Percentiles rank a stretch among this genome's conserved stretches.
These are phyloP conservation scores for Tolmerus cingulatus DNA, from an alignment of 2,888 invertebrate species.

Conservation along the genomic window DNA sequence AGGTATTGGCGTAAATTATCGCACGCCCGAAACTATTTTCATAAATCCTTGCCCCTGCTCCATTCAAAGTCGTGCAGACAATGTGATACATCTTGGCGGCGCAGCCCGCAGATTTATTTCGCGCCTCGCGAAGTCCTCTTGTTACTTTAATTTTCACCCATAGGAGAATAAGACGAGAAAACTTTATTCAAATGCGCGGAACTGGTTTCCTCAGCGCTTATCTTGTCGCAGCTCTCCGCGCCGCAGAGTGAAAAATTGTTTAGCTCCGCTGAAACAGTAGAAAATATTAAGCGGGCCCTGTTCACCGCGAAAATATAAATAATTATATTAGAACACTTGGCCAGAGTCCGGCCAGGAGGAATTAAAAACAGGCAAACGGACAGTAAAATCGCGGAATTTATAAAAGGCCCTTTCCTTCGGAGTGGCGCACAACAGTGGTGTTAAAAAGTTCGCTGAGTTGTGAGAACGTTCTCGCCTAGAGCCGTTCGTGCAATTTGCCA, in stretches of 20 bases:
- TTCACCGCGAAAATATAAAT: neutral
- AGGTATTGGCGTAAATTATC: conserved; percentile 34
- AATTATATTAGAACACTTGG: conserved; percentile 8
- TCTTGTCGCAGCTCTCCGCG: conserved; percentile 15
- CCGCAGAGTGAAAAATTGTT: neutral
- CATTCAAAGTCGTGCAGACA: conserved; percentile 25
- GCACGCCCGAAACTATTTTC: conserved; percentile 15
- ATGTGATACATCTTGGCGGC: conserved; percentile 24
- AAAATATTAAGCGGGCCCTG: neutral
- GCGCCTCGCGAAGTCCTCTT: neutral
- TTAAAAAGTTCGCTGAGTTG: neutral
- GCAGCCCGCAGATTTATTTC: neutral
- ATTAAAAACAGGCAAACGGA: neutral
- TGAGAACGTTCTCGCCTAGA: neutral
- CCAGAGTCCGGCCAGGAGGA: neutral
- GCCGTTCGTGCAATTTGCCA: conserved; percentile 1
- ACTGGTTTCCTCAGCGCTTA: conserved; percentile 11
- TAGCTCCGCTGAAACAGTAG: neutral
- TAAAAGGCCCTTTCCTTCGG: neutral
- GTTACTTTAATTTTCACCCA: conserved; percentile 25
- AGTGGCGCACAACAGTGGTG: neutral
- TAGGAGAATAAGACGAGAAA: neutral
- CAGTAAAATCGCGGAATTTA: neutral
- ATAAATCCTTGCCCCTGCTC: conserved; percentile 11
- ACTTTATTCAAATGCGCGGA: conserved; percentile 9